Percentiles rank a stretch among this genome's conserved stretches.
These are phyloP conservation scores for Apotomis betuletana DNA, from an alignment of 2,888 invertebrate genomes.

Conservation along the genomic window DNA sequence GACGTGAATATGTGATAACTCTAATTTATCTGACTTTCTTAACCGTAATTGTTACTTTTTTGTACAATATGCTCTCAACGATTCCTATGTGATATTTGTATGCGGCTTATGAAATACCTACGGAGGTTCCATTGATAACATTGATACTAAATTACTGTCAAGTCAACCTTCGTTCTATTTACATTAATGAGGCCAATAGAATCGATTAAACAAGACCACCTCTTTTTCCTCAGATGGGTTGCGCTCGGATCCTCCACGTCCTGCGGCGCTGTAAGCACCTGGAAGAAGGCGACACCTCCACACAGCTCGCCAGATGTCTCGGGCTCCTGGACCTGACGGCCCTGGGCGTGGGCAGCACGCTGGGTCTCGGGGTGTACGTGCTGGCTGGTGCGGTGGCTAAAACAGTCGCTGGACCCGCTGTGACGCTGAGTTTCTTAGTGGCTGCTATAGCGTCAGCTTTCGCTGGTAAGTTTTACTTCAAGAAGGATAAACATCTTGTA, in stretches of 20 bases:
- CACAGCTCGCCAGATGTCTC: constrained; percentile 86
- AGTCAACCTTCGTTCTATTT: too few species aligned
- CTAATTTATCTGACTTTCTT: too few species aligned
- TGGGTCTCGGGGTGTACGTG: constrained; percentile 97
- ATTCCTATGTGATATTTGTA: too few species aligned
- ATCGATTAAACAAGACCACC: too few species aligned
- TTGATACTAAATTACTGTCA: too few species aligned
- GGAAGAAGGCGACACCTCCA: constrained; percentile 64
- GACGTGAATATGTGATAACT: too few species aligned
- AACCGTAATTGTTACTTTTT: too few species aligned
- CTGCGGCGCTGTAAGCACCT: constrained; percentile 79
- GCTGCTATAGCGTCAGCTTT: constrained; percentile 97
- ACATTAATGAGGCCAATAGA: too few species aligned
- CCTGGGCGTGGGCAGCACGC: constrained; percentile 93
- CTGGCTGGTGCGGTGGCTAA: constrained; percentile 95
- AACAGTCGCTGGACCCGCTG: constrained; percentile 94
- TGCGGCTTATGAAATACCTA: too few species aligned
- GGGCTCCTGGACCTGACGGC: constrained; percentile 93
- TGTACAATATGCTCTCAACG: too few species aligned
- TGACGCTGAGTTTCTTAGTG: constrained; percentile 94
- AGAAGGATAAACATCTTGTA: too few species aligned
- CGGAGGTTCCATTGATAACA: too few species aligned
- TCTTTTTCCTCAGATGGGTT: constrained; percentile 65
- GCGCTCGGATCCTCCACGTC: constrained; percentile 59
- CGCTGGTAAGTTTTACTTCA: constrained; percentile 85